These are phyloP conservation scores for Hippasteria phrygiana DNA, from an alignment of 53 echinoderm and acorn worm species.

Conservation along the genomic window DNA sequence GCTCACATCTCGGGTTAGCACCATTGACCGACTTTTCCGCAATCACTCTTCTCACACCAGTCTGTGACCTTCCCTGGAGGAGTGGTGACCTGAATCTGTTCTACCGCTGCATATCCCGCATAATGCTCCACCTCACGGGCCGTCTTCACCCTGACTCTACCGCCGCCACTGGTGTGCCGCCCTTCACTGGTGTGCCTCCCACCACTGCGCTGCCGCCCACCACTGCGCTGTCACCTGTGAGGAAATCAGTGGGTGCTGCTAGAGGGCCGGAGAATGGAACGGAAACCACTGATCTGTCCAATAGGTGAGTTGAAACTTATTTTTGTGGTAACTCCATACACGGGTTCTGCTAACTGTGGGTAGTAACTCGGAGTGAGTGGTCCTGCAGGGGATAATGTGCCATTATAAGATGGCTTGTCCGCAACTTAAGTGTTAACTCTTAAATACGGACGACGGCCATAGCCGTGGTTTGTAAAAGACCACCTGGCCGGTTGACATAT, in stretches of 20 bases:
- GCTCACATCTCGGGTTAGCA: background rate
- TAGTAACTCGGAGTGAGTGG: background rate
- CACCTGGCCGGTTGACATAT: too few relatives aligned
- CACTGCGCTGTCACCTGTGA: constrained; percentile 19
- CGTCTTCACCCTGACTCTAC: background rate
- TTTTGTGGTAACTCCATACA: background rate
- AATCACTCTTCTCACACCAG: constrained; percentile 71
- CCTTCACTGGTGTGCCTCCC: too few relatives aligned
- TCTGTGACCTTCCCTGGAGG: constrained; percentile 67
- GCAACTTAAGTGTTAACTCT: too few relatives aligned
- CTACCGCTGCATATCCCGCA: constrained; percentile 86
- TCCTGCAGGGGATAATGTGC: background rate
- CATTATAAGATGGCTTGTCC: too few relatives aligned
- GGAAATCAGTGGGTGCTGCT: background rate
- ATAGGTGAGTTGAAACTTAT: constrained; percentile 13
- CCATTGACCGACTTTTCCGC: too few relatives aligned
- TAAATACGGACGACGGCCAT: too few relatives aligned
- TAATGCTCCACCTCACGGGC: constrained; percentile 79
- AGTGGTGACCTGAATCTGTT: constrained; percentile 83
- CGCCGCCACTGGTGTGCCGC: too few relatives aligned
- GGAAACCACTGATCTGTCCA: constrained; percentile 5
- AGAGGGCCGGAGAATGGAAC: background rate
- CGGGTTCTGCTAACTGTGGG: too few relatives aligned
- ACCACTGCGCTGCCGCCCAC: background rate
- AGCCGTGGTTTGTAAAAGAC: too few relatives aligned